Evolutionary conservation across 1,140 invertebrate species (phyloP), one percentile per base, ranked within the genome.

Genomic region (Akabosia matsudoensis): DNA sequence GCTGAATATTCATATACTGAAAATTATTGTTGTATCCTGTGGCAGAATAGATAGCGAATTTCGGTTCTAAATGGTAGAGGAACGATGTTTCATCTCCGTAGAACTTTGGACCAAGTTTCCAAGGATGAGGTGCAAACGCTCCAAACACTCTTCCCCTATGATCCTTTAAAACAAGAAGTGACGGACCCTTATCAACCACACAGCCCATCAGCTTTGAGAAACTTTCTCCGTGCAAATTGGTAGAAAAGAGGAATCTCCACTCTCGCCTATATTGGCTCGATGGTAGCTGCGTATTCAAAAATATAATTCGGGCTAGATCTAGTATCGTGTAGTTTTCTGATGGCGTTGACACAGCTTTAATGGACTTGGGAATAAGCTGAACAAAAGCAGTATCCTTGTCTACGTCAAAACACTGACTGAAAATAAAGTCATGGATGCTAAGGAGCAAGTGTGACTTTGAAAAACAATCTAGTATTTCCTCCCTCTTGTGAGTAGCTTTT

Each of bases 1-100:
- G 93, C 82, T 94, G 90, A 74, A 91, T 85, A 86, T 97, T 97
- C 37, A 97, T 87, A 86, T 97, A 97, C 84, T 95, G 92, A 85
- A 91, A 97, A 83, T 97, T 92, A 79, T 92, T 88, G 85, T 97
- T 97, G 84, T 92, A 95, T 0, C 89, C 90, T 0, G 93, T 93
- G 0, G 92, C 84, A 0, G 86, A 86, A 83, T 93, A 97, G 1
- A 92, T 87, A 28, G 90, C 85, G 88, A 94, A 93, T 61, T 90
- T 87, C 22, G 95, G 94, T 45, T 89, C 87, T 34, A 96, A 85
- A 24, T 91, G 91, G 84, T 96, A 97, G 10, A 97, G 84, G 85
- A 96, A 95, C 75, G 91, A 91, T 16, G 88, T 87, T 70, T 91
- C 88, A 80, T 90, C 88, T 51, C 92, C 88, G 79, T 86, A 87